phyloP scores from a whole-genome alignment of 2,888 invertebrate genomes.

The Harpagoxenus sublaevis region DNA sequence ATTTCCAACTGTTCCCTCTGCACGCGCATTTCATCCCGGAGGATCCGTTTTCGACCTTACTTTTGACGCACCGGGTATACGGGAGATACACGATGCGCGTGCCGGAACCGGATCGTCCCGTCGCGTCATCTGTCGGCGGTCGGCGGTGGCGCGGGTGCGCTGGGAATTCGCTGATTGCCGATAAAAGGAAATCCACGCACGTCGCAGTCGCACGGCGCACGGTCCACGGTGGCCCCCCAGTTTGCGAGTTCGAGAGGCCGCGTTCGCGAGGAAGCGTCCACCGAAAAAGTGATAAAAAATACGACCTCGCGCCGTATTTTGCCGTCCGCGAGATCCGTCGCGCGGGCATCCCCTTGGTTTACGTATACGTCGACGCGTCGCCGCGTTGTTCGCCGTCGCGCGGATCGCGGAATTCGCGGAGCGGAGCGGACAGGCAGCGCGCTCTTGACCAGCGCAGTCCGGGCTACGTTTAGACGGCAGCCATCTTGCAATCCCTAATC shows the following conservation, averaged over 20 bases:
- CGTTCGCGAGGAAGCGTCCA: not conserved
- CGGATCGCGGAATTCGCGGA: not conserved
- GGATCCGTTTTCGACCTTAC: not conserved
- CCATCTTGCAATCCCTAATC: slow-evolving; percentile 96
- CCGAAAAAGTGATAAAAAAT: slow-evolving; percentile 30
- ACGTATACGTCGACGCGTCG: not conserved
- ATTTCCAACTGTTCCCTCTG: no score
- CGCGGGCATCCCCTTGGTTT: not conserved
- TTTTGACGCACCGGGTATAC: not conserved
- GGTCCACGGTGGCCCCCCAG: slow-evolving; percentile 66
- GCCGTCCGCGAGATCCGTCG: not conserved
- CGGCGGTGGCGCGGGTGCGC: slow-evolving; percentile 58
- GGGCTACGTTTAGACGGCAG: slow-evolving; percentile 93
- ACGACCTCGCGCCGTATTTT: not conserved
- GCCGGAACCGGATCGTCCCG: slow-evolving; percentile 14
- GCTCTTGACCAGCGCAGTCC: slow-evolving; percentile 90
- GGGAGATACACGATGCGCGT: slow-evolving; percentile 6
- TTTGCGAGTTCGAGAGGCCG: slow-evolving; percentile 59
- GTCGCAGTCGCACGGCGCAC: no score
- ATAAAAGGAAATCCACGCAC: slow-evolving; percentile 82
- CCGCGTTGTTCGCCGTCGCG: not conserved
- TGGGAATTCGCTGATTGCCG: slow-evolving; percentile 78
- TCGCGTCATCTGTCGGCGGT: slow-evolving; percentile 73
- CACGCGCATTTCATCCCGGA: no score
- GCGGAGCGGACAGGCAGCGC: not conserved